Evolutionary conservation across 2,888 invertebrate genomes (phyloP).

Genomic region (Spisula solida): DNA sequence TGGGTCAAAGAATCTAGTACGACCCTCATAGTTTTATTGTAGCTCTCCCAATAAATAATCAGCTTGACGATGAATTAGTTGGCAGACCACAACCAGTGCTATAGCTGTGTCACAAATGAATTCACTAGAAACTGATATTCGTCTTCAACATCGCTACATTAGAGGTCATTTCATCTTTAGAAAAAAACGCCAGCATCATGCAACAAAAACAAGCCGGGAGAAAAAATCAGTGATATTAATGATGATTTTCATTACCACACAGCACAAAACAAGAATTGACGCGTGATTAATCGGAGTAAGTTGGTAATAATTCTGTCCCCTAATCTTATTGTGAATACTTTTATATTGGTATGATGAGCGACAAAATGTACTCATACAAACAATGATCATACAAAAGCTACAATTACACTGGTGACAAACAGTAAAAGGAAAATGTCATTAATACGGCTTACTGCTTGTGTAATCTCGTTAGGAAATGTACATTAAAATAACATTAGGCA

Average conservation of each 20-base stretch:
- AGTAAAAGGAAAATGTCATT: constrained; percentile 31
- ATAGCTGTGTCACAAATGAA: constrained; percentile 48
- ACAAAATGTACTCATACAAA: neutral
- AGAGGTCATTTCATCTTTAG: constrained; percentile 65
- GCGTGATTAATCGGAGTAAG: neutral
- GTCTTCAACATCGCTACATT: constrained; percentile 45
- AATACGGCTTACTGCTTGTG: neutral
- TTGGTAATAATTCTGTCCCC: neutral
- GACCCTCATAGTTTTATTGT: constrained; percentile 39
- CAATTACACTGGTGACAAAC: constrained; percentile 13
- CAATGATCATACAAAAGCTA: neutral
- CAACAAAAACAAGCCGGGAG: neutral
- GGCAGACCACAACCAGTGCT: neutral
- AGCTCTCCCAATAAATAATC: constrained; percentile 58
- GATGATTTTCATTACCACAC: constrained; percentile 23
- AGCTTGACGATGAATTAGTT: neutral
- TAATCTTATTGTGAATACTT: constrained; percentile 13
- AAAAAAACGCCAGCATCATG: constrained; percentile 27
- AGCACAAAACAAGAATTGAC: neutral
- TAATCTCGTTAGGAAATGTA: constrained; percentile 29
- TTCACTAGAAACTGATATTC: constrained; percentile 43
- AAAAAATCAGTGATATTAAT: constrained; percentile 54
- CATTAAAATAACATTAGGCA: constrained; percentile 44
- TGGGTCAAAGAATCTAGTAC: constrained; percentile 45
- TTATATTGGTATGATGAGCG: neutral